These are phyloP conservation scores for Neodon shergylaensis DNA, from an alignment of 2,113 vertebrate species.

Conservation along the genomic window DNA sequence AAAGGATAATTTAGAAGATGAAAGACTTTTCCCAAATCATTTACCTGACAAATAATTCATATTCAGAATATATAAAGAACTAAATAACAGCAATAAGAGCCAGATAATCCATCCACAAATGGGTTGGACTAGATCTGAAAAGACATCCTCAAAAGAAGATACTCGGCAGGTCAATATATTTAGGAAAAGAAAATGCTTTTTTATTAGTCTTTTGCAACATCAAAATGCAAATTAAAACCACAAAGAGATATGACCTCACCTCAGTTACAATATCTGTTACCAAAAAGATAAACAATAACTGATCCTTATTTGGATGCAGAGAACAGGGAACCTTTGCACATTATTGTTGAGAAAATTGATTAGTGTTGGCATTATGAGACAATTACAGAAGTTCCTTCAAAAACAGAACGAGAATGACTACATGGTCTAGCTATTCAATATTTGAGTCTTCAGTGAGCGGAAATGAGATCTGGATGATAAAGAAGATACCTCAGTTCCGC, in stretches of 20 bases:
- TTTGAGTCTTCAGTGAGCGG: not conserved
- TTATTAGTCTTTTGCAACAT: not conserved
- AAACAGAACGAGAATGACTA: not conserved
- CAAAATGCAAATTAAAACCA: not conserved
- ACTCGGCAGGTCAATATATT: not conserved
- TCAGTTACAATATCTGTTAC: not conserved
- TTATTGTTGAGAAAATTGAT: not conserved
- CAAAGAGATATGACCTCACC: no score
- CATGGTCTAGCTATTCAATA: not conserved
- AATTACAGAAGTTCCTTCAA: not conserved
- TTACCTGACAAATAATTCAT: not conserved
- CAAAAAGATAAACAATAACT: not conserved
- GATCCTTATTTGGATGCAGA: not conserved
- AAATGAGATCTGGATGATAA: not conserved
- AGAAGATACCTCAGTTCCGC: not conserved
- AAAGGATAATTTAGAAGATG: not conserved
- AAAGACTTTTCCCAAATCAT: not conserved
- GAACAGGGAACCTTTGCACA: not conserved
- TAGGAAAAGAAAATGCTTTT: not conserved
- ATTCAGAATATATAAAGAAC: not conserved
- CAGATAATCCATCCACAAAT: not conserved
- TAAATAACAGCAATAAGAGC: not conserved
- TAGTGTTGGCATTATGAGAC: not conserved
- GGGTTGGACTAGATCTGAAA: not conserved
- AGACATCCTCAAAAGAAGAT: not conserved